Evolutionary conservation across 2,888 invertebrate genomes (phyloP), one percentile per base, ranked within the genome.

Genomic region (Cheilosia soror): DNA sequence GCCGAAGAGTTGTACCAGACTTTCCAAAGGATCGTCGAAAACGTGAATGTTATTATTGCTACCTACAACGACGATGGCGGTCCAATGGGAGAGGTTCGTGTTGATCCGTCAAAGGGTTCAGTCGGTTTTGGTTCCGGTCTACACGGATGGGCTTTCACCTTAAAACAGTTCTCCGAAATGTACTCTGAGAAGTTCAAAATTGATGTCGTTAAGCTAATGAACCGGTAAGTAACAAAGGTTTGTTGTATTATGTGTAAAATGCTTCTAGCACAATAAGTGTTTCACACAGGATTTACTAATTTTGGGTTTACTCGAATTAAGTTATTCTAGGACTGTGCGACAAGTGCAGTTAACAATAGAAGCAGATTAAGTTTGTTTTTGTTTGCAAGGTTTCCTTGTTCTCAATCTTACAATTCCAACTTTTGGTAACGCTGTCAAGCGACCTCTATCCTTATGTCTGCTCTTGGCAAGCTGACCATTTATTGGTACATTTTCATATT

Each of bases 81-180:
- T 79, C 99, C 99, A 72, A 99, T 99, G 99, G 99, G 99, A 92
- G 97, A 98, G 94, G 98, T 99, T 89, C 96, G 97, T 91, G 99
- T 98, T 89, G 98, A 99, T 93, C 99, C 99, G 89, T 97, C 98
- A 93, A 97, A 97, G 93, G 99, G 99, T 89, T 99, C 98, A 87
- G 99, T 99, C 87, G 99, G 99, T 91, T 99, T 99, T 93, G 99
- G 99, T 87, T 99, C 99, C 31, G 99, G 99, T 90, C 97, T 99
- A 87, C 99, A 99, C 93, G 99, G 99, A 88, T 99, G 99, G 99
- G 99, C 99, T 65, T 99, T 99, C 93, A 99, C 99, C 87, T 95
- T 99, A 88, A 99, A 99, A 94, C 99, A 99, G 94, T 99, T 99
- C 94, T 94, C 99, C 60, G 99, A 99, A 93, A 98, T 99, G 97